Percentiles rank a stretch among this genome's conserved stretches.
phyloP scores from a whole-genome alignment of 1,140 invertebrate genomes.

The Neotoxoptera formosana region DNA sequence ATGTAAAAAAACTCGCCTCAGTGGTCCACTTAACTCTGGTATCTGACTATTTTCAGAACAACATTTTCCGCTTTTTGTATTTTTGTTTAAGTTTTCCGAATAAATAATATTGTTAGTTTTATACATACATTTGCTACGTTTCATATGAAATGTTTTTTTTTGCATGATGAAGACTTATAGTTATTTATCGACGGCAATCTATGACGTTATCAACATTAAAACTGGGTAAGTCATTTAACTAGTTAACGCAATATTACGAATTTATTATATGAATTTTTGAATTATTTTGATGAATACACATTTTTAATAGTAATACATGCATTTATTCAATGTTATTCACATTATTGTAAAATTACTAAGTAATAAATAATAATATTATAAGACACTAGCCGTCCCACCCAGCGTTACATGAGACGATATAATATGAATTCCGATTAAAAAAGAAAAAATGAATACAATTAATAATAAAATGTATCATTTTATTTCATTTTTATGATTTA shows the following conservation, averaged over 20 bases:
- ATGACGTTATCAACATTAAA: slow-evolving; percentile 43
- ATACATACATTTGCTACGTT: neutral
- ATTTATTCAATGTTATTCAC: too few species aligned
- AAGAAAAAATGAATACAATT: too few species aligned
- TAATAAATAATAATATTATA: neutral
- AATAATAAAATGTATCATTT: too few species aligned
- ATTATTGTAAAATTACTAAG: too few species aligned
- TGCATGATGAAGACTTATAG: neutral
- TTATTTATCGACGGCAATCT: neutral
- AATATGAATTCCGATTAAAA: too few species aligned
- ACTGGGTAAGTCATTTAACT: neutral
- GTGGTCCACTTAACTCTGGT: neutral
- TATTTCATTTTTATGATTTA: too few species aligned
- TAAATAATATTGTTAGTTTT: neutral
- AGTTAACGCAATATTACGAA: neutral
- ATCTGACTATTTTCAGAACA: neutral
- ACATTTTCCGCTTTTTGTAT: neutral
- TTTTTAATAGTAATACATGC: slow-evolving; percentile 1
- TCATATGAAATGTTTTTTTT: neutral
- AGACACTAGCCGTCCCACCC: too few species aligned
- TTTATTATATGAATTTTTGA: neutral
- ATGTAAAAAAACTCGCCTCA: neutral
- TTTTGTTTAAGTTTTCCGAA: neutral
- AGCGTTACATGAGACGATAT: too few species aligned
- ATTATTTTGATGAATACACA: neutral